Percentiles rank a stretch among this genome's conserved stretches.
phyloP scores from a whole-genome alignment of 2,797 vertebrate species.

The Capromys pilorides region DNA sequence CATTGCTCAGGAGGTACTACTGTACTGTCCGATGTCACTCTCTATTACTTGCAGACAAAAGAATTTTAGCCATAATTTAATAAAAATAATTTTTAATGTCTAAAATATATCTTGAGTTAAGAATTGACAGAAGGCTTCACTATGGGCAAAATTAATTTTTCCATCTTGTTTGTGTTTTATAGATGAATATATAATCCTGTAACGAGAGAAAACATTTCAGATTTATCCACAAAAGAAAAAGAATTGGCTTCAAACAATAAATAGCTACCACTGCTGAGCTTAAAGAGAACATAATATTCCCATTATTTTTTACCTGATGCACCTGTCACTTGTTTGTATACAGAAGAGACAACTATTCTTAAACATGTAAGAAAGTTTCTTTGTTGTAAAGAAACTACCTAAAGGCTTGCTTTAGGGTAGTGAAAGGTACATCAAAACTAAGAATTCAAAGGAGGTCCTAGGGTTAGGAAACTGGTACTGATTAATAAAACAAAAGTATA shows the following conservation, averaged over 20 bases:
- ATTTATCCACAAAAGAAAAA: not conserved
- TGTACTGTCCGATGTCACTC: not conserved
- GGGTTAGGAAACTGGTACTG: not conserved
- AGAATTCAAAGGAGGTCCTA: constrained; percentile 2
- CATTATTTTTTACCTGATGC: not conserved
- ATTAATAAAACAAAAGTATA: not conserved
- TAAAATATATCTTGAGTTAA: not conserved
- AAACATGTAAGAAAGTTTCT: not conserved
- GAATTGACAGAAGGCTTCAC: not conserved
- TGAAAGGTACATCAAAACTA: not conserved
- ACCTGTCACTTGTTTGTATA: not conserved
- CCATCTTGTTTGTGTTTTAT: not conserved
- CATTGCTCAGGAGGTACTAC: constrained; percentile 8
- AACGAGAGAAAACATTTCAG: not conserved
- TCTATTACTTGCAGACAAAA: not conserved
- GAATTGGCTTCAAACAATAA: not conserved
- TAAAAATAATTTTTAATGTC: not conserved
- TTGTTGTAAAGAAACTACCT: not conserved
- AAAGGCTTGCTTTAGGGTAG: not conserved
- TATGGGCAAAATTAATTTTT: not conserved
- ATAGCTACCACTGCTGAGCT: not conserved
- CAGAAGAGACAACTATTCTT: not conserved
- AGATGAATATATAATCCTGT: not conserved
- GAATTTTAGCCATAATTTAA: not conserved
- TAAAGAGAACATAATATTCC: not conserved